Evolutionary conservation across 2,113 vertebrate species (phyloP).

Genomic region (Oncorhynchus mykiss): DNA sequence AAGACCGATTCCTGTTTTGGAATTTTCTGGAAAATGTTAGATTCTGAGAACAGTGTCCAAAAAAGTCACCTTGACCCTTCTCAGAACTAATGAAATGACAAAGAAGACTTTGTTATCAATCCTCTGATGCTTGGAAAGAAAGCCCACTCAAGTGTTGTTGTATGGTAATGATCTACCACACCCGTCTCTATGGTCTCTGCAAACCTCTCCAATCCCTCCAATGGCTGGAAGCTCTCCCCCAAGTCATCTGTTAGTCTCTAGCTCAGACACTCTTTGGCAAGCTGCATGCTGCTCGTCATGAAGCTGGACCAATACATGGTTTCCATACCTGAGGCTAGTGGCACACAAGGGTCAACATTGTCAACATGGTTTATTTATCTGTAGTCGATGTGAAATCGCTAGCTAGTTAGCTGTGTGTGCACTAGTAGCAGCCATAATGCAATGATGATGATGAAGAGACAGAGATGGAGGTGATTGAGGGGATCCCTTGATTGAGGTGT

Average conservation of each 20-base stretch:
- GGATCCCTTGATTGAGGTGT: neutral
- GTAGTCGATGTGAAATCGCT: neutral
- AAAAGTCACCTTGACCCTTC: conserved; percentile 96
- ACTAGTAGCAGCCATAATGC: no score
- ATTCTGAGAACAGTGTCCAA: conserved; percentile 91
- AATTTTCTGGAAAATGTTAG: conserved; percentile 93
- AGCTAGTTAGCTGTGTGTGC: neutral
- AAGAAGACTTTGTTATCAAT: conserved; percentile 20
- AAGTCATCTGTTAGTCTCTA: conserved; percentile 94
- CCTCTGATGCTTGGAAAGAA: neutral
- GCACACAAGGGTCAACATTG: conserved; percentile 9
- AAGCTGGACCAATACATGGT: conserved; percentile 99
- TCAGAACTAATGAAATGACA: conserved; percentile 80
- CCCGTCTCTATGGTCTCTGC: conserved; percentile 98
- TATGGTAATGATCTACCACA: conserved; percentile 42
- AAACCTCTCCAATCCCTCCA: conserved; percentile 97
- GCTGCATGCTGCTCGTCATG: conserved; percentile 98
- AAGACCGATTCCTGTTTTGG: conserved; percentile 93
- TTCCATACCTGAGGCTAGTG: conserved; percentile 86
- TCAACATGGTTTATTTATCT: no score
- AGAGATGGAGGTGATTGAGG: neutral
- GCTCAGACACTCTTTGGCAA: conserved; percentile 95
- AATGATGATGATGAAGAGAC: neutral
- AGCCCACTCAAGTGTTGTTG: neutral
- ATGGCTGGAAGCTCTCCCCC: conserved; percentile 91